phyloP scores from a whole-genome alignment of 2,888 invertebrate species.

The Dasysyrphus tricinctus region DNA sequence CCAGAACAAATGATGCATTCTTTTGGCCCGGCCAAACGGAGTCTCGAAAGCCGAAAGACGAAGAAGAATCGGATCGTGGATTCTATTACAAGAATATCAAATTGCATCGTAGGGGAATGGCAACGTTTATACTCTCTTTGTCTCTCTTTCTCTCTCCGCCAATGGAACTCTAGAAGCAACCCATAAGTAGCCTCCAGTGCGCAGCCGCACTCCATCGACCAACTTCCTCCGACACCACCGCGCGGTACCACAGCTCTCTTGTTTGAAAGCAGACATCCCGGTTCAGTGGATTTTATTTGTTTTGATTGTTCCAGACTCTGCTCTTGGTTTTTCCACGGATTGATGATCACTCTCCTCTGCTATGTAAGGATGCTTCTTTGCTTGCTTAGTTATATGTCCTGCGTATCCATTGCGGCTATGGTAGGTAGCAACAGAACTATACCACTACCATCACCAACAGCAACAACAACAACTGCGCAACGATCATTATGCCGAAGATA shows the following conservation, averaged over 20 bases:
- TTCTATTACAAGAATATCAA: constrained; percentile 77
- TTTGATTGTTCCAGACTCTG: constrained; percentile 62
- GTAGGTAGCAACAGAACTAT: not conserved
- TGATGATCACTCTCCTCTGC: constrained; percentile 58
- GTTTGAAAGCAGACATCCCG: constrained; percentile 57
- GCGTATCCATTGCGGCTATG: constrained; percentile 28
- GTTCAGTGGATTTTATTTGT: constrained; percentile 65
- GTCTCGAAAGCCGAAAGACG: constrained; percentile 41
- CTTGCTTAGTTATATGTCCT: constrained; percentile 45
- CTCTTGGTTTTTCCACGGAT: constrained; percentile 64
- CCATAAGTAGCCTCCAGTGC: constrained; percentile 69
- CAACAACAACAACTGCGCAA: constrained; percentile 5
- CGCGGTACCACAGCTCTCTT: constrained; percentile 5
- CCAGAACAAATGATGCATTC: constrained; percentile 66
- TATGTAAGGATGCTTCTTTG: constrained; percentile 24
- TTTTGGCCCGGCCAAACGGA: constrained; percentile 36
- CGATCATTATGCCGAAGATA: constrained; percentile 69
- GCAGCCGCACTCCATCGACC: constrained; percentile 21
- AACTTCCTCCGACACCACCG: not conserved
- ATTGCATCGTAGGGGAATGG: constrained; percentile 69
- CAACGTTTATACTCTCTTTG: constrained; percentile 9
- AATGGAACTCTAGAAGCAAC: constrained; percentile 50
- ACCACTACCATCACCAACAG: not conserved
- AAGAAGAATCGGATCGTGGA: constrained; percentile 75
- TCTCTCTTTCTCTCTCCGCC: constrained; percentile 6